Percentiles rank a stretch among this genome's conserved stretches.
phyloP scores from a whole-genome alignment of 2,888 invertebrate genomes.

The Drosophila mimetica region DNA sequence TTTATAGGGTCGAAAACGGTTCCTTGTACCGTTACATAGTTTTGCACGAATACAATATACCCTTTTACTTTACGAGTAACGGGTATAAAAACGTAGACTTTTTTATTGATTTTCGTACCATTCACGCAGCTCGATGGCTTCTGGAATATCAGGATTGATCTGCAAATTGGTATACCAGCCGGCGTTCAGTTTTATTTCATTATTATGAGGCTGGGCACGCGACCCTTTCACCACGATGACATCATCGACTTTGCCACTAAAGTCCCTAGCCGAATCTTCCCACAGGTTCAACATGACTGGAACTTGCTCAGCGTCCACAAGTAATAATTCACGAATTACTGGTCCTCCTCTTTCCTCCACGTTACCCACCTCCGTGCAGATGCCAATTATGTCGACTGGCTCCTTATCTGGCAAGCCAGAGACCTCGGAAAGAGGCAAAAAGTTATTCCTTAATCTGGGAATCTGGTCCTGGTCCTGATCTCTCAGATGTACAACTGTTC shows the following conservation, averaged over 20 bases:
- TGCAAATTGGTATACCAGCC: not conserved
- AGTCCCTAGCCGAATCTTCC: not conserved
- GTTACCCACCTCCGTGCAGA: not conserved
- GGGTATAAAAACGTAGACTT: no score
- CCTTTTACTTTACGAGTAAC: no score
- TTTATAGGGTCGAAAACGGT: no score
- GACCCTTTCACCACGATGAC: slow-evolving; percentile 9
- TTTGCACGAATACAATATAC: no score
- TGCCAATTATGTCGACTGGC: slow-evolving; percentile 5
- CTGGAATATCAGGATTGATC: slow-evolving; percentile 9
- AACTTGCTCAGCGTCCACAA: not conserved
- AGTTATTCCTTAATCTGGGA: not conserved
- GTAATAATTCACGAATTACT: not conserved
- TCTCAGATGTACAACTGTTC: not conserved
- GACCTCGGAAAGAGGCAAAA: not conserved
- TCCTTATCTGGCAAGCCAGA: not conserved
- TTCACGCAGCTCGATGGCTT: not conserved
- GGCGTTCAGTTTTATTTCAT: not conserved
- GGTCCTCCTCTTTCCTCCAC: not conserved
- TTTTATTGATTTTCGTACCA: not conserved
- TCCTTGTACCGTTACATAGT: no score
- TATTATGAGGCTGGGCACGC: not conserved
- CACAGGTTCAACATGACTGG: slow-evolving; percentile 8
- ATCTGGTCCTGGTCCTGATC: not conserved
- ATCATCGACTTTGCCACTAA: not conserved